Conservation (phyloP, 92 coral and sea anemone genomes). For the Virgularia gustaviana region DNA sequence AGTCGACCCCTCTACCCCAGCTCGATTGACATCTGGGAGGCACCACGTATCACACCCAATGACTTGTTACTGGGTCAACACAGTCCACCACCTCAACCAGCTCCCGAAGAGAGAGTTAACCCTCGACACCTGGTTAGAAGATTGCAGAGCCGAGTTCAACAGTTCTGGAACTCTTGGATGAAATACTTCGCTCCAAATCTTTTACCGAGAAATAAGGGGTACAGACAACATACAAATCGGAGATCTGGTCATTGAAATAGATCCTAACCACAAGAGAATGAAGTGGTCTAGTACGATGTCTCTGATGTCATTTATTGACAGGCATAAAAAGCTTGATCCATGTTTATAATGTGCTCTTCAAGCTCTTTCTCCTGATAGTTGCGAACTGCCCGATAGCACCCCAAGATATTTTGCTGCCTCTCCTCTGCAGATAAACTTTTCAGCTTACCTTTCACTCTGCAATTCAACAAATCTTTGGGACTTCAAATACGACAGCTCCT, state of each 20-base stretch:
- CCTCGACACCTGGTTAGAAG: conserved; percentile 45
- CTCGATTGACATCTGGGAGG: conserved; percentile 22
- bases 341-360: background rate
- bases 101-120: conserved; percentile 44
- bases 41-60: conserved; percentile 51
- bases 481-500: background rate
- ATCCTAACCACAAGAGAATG: conserved; percentile 37
- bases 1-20: conserved; percentile 23
- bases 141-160: conserved; percentile 22
- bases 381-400: background rate
- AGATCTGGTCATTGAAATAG: conserved; percentile 44
- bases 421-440: background rate
- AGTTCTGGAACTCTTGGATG: conserved; percentile 58
- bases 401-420: background rate
- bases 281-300: conserved; percentile 49
- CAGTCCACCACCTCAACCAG: conserved; percentile 48
- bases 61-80: conserved; percentile 53
- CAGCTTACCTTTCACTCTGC: background rate
- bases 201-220: conserved; percentile 35
- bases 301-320: conserved; percentile 30
- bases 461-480: background rate
- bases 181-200: no score
- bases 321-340: no score
- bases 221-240: conserved; percentile 49
- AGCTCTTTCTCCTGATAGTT: background rate